Conservation (phyloP, 2,797 vertebrate genomes). For the Malacoraja senta region DNA sequence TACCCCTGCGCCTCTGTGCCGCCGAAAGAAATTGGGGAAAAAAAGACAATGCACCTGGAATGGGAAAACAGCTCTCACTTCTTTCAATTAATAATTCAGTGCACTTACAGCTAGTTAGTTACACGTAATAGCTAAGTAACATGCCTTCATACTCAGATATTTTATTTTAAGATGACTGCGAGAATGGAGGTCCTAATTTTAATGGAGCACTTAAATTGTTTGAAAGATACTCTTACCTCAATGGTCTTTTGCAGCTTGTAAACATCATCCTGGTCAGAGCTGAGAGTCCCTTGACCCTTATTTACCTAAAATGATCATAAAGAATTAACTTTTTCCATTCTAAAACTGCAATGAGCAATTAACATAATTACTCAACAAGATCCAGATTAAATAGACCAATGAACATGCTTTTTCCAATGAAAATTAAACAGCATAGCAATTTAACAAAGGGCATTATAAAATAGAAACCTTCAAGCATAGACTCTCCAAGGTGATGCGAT, state of each 20-base stretch:
- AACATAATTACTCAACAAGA: no score
- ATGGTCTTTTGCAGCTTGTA: slow-evolving; percentile 77
- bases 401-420: not conserved
- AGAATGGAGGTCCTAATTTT: not conserved
- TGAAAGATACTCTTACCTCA: slow-evolving; percentile 62
- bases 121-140: not conserved
- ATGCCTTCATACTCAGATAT: not conserved
- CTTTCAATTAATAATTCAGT: not conserved
- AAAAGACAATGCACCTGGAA: not conserved
- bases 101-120: no score
- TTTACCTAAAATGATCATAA: slow-evolving; percentile 60
- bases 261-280: slow-evolving; percentile 72
- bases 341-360: not conserved
- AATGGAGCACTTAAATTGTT: not conserved
- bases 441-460: not conserved
- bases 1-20: no score
- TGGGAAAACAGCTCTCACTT: not conserved
- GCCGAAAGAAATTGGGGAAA: not conserved
- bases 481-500: not conserved
- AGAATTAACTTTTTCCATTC: not conserved
- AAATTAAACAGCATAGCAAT: not conserved
- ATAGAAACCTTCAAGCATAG: not conserved
- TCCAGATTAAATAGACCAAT: not conserved
- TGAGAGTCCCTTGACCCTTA: slow-evolving; percentile 59
- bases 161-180: not conserved